Conservation (phyloP, 2,113 vertebrate genomes). For the Camelus bactrianus region DNA sequence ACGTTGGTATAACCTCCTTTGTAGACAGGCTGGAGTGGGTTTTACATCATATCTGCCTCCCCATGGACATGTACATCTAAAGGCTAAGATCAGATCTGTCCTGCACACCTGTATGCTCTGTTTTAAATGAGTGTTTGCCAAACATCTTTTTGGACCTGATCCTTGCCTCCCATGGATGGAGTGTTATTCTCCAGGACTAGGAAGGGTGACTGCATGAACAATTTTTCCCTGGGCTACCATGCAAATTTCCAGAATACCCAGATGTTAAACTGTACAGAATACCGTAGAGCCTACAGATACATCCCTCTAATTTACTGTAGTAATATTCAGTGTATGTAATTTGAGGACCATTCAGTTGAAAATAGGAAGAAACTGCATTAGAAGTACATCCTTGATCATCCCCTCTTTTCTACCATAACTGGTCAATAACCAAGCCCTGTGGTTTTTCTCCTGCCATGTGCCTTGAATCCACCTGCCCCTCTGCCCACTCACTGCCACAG, state of each 20-base stretch:
- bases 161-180: background rate
- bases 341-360: background rate
- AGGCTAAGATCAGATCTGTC: background rate
- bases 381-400: background rate
- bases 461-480: background rate
- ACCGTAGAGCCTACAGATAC: too few species aligned
- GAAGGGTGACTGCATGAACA: background rate
- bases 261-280: background rate
- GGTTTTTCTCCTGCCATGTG: background rate
- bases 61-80: background rate
- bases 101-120: background rate
- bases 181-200: background rate
- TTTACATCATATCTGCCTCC: background rate
- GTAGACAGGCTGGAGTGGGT: background rate
- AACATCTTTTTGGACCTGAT: background rate
- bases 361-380: background rate
- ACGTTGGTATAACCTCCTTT: background rate
- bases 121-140: background rate
- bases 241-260: background rate
- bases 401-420: background rate
- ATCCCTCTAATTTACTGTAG: background rate
- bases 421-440: background rate
- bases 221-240: background rate
- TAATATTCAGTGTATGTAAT: background rate
- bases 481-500: background rate